phyloP scores from a whole-genome alignment of 2,797 vertebrate species.

The Neostethus bicornis region DNA sequence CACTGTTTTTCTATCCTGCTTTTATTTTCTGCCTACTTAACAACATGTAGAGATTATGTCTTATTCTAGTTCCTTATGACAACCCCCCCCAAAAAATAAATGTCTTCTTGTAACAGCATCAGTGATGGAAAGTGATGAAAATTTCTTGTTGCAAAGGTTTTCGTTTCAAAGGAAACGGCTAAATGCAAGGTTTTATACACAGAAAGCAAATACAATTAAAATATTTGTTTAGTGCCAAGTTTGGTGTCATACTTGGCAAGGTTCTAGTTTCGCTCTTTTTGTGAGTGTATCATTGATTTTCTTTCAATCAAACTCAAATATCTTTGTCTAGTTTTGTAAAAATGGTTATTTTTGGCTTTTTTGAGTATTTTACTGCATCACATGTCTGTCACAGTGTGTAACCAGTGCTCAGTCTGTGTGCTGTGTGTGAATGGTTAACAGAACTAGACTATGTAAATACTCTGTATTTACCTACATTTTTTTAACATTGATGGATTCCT shows the following conservation, averaged over 20 bases:
- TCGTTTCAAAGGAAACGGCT: neutral
- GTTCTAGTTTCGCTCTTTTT: neutral
- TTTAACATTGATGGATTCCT: neutral
- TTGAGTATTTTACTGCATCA: neutral
- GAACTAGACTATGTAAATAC: neutral
- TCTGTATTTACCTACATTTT: neutral
- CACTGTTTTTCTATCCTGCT: conserved; percentile 10
- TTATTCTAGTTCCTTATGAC: conserved; percentile 43
- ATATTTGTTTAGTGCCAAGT: neutral
- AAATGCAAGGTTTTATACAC: conserved; percentile 6
- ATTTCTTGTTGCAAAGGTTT: neutral
- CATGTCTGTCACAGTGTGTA: neutral
- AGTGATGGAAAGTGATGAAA: conserved; percentile 13
- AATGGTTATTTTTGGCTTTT: neutral
- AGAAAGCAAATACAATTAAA: neutral
- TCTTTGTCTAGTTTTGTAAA: no score
- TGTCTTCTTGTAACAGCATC: conserved; percentile 41
- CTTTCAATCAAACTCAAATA: neutral
- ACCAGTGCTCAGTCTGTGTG: neutral
- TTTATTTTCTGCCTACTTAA: conserved; percentile 16
- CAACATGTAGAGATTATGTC: conserved; percentile 26
- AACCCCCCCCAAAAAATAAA: no score
- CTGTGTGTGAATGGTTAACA: neutral
- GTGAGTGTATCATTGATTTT: neutral
- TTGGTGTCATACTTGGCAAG: neutral